phyloP scores from a whole-genome alignment of 2,113 vertebrate genomes.

The Nymphicus hollandicus region DNA sequence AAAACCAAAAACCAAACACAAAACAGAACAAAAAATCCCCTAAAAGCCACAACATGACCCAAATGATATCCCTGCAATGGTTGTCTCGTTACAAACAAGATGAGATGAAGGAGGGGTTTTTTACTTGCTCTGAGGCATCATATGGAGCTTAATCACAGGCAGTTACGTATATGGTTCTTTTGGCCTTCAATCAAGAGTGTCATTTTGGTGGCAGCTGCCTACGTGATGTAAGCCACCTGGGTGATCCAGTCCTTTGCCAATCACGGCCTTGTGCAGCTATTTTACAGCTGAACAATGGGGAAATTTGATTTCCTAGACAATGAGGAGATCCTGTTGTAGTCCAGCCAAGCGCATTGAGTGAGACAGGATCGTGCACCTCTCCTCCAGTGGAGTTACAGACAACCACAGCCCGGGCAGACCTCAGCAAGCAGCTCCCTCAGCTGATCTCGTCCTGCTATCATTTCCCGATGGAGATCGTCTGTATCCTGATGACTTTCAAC shows the following conservation, averaged over 20 bases:
- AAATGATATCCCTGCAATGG: conserved; percentile 38
- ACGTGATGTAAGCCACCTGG: conserved; percentile 55
- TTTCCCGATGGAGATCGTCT: neutral
- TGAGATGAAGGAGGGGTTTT: conserved; percentile 56
- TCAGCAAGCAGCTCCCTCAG: neutral
- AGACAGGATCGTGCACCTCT: neutral
- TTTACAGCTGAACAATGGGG: neutral
- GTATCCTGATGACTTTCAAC: neutral
- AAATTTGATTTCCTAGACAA: neutral
- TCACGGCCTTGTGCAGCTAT: conserved; percentile 15
- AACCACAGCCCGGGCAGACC: neutral
- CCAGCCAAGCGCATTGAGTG: neutral
- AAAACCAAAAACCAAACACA: neutral
- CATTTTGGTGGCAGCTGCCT: conserved; percentile 65
- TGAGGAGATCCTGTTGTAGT: neutral
- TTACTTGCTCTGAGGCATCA: conserved; percentile 63
- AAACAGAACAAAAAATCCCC: neutral
- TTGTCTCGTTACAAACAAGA: conserved; percentile 41
- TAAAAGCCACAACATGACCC: conserved; percentile 48
- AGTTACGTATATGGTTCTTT: conserved; percentile 62
- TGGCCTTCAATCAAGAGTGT: conserved; percentile 67
- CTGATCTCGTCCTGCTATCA: neutral
- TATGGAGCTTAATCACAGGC: conserved; percentile 66
- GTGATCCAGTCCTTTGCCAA: conserved; percentile 31
- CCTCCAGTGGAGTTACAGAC: neutral